Evolutionary conservation across 2,888 invertebrate species (phyloP).

Genomic region (Parnassius mnemosyne): DNA sequence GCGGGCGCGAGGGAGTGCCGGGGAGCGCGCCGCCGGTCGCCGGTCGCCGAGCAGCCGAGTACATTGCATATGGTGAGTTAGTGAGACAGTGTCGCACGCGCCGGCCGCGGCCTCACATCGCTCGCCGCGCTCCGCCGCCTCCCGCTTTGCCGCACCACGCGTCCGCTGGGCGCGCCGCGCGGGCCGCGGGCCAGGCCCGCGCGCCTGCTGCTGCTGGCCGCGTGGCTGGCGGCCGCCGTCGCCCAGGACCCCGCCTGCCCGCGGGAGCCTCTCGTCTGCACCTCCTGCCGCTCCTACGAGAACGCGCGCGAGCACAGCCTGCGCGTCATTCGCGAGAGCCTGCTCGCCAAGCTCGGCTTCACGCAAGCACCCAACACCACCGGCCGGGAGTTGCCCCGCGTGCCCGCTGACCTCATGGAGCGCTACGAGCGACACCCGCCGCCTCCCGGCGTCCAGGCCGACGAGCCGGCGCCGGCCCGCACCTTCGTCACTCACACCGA

Average conservation of each 20-base stretch:
- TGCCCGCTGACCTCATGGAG: conserved; percentile 80
- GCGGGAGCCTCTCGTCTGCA: conserved; percentile 66
- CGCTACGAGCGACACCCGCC: conserved; percentile 74
- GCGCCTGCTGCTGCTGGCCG: conserved; percentile 78
- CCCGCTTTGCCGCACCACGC: conserved; percentile 79
- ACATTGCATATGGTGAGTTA: conserved; percentile 7
- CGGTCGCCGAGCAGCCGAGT: conserved; percentile 42
- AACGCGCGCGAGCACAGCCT: conserved; percentile 82
- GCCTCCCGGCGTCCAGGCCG: conserved; percentile 81
- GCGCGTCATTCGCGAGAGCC: conserved; percentile 83
- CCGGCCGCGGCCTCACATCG: conserved; percentile 75
- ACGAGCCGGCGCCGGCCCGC: conserved; percentile 76
- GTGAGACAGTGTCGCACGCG: conserved; percentile 74
- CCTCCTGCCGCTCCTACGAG: conserved; percentile 78
- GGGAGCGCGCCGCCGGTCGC: conserved; percentile 36
- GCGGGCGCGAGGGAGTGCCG: conserved; percentile 38
- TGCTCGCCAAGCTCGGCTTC: conserved; percentile 82
- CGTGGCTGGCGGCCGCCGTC: conserved; percentile 71
- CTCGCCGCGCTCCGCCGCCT: conserved; percentile 72
- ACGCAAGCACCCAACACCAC: conserved; percentile 83
- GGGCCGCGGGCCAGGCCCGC: conserved; percentile 81
- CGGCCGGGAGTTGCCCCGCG: conserved; percentile 77
- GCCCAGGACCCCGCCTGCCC: conserved; percentile 65
- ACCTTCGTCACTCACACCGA: conserved; percentile 79
- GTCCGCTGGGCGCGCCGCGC: conserved; percentile 79